A percentile compares a stretch with the other conserved stretches of the same genome.
phyloP scores from a whole-genome alignment of 2,113 vertebrate genomes.

The Rhabdornis inornatus region DNA sequence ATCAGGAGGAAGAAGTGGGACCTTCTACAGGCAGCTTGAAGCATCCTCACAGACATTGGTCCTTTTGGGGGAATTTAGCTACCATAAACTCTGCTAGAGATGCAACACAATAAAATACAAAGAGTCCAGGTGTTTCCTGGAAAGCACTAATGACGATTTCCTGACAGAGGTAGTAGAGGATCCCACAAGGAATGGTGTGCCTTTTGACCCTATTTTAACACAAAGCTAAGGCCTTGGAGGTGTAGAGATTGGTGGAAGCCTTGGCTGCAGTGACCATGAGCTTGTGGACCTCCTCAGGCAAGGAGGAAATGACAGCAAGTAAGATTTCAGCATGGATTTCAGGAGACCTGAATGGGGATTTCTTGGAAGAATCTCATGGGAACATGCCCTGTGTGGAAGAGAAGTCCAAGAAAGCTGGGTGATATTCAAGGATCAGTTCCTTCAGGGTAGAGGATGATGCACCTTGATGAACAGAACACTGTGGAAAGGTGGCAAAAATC shows the following conservation, averaged over 20 bases:
- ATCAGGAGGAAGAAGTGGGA: background rate
- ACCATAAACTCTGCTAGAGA: background rate
- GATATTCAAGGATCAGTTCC: background rate
- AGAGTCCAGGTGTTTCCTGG: background rate
- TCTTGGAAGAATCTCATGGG: background rate
- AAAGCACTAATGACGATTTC: background rate
- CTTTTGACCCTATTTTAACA: background rate
- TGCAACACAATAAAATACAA: background rate
- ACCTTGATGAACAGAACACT: background rate
- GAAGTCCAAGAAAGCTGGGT: background rate
- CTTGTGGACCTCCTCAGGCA: too few species aligned
- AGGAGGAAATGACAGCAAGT: background rate
- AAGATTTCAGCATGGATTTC: background rate
- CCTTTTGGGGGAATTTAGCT: background rate
- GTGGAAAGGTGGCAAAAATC: background rate
- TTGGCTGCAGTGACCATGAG: background rate
- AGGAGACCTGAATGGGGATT: background rate
- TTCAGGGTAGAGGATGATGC: background rate
- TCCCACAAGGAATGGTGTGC: background rate
- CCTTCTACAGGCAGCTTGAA: background rate
- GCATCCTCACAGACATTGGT: too few species aligned
- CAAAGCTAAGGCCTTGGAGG: background rate
- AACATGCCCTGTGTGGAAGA: background rate
- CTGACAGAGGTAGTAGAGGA: fast-evolving
- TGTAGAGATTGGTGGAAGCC: background rate